Base-by-base conservation (phyloP, 2,113 vertebrate genomes). In the Dendropsophus ebraccatus region DNA sequence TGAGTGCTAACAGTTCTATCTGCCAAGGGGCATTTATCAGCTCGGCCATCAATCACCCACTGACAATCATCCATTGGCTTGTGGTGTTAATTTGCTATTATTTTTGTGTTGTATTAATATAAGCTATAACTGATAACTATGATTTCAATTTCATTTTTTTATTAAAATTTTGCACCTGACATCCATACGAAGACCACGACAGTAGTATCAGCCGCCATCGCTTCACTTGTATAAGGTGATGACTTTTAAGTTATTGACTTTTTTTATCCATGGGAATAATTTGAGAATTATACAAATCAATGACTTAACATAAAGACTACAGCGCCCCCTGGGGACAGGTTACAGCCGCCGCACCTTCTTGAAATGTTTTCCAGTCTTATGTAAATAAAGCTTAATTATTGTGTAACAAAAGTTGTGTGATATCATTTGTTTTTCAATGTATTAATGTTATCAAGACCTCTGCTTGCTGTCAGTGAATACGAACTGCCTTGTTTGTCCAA, bases 361-460 rank as follows among this genome's bases (percentile, higher is more conserved):
- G 41, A 5, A 25, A 25, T 74, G 13, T 17, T 77, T 17, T 70
- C 67, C 67, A 41, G 19, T 35, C 30, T 32, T 4, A 21, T 70
- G 67, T 70, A 70, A 70, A 70, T 70, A 70, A 69, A 69, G 65
- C 6, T 41, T 37, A 70, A 70, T 70, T 2, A 70, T 41, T 70
- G 35, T 25, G 19, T 70, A 23, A 10, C 9, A 17, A 70, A 70
- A 69, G 1, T 1, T 69, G 6, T 19, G 2, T 2, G 21, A 35
- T 35, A 11, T 8, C 9, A 1, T 32, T 19, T 35, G 62, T 8
- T 0, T 32, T 67, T 30, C 5, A 32, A 10, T 21, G 35, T 30
- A 6, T 35, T 3, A 37, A 2, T 2, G 1, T 35, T 19, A 9
- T 69, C 30, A 37, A 69, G 65, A 21, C 12, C 30, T 35, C 30